Evolutionary conservation across 2,113 vertebrate species (phyloP), one percentile per base, ranked within the genome.

Genomic region (Albula goreensis): DNA sequence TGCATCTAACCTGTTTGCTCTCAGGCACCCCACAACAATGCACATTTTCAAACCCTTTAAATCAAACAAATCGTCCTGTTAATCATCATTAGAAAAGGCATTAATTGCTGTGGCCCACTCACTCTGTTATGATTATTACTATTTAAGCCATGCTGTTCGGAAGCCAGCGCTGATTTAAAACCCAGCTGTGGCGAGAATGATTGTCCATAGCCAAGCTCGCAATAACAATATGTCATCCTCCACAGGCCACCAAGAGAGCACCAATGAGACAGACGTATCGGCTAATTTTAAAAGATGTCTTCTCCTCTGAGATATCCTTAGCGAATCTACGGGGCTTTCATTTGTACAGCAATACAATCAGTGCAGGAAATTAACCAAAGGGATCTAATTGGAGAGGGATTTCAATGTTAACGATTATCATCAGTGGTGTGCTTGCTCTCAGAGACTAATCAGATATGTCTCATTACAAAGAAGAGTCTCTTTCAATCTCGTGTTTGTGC

Each of bases 31-130:
- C 78, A 79, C 78, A 79, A 50, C 78, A 79, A 50, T 79, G 49
- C 78, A 87, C 53, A 89, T 88, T 87, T 87, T 90, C 92, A 90
- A 89, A 81, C 87, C 15, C 22, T 85, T 86, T 25, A 78, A 88
- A 93, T 92, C 91, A 89, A 87, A 88, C 74, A 70, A 87, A 87
- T 85, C 86, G 87, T 79, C 82, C 86, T 81, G 89, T 89, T 93
- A 66, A 92, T 91, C 92, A 87, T 90, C 89, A 89, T 92, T 90
- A 91, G 86, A 88, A 88, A 91, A 87, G 87, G 86, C 90, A 90
- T 91, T 92, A 89, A 92, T 90, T 90, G 90, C 88, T 82, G 91
- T 78, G 86, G 89, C 89, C 52, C 63, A 90, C 89, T 86, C 74
- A 70, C 87, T 91, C 88, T 85, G 83, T 90, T 90, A 91, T 89